Evolutionary conservation across 2,113 vertebrate genomes (phyloP).

Genomic region (Pimephales promelas): DNA sequence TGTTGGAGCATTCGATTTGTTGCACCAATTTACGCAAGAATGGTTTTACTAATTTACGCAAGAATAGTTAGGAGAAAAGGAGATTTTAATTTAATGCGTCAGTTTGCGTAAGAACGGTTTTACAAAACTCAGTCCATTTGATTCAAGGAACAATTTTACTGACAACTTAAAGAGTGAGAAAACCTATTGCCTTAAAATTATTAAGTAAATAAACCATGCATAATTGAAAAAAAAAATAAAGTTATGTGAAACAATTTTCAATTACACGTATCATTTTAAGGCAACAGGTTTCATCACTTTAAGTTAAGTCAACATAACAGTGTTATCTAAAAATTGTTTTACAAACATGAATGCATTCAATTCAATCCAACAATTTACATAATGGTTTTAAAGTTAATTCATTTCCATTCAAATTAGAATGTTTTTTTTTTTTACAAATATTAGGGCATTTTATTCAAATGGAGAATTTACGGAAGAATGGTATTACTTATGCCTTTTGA

Average conservation of each 20-base stretch:
- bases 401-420: no score
- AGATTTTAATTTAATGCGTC: no score
- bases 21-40: background rate
- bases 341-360: background rate
- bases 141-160: background rate
- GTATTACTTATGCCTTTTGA: background rate
- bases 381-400: background rate
- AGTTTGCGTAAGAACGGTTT: background rate
- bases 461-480: background rate
- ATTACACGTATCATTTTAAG: no score
- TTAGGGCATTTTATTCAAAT: background rate
- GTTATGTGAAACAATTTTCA: no score
- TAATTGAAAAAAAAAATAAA: no score
- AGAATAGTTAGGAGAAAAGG: no score
- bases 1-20: background rate
- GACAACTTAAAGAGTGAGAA: no score
- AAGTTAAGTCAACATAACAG: no score
- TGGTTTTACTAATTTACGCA: background rate
- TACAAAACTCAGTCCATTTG: background rate
- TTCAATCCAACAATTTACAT: background rate
- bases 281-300: no score
- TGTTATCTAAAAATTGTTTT: background rate
- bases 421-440: no score
- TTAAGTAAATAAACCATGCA: no score
- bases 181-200: no score